phyloP scores from a whole-genome alignment of 2,113 vertebrate genomes.

The Phoxinus phoxinus region DNA sequence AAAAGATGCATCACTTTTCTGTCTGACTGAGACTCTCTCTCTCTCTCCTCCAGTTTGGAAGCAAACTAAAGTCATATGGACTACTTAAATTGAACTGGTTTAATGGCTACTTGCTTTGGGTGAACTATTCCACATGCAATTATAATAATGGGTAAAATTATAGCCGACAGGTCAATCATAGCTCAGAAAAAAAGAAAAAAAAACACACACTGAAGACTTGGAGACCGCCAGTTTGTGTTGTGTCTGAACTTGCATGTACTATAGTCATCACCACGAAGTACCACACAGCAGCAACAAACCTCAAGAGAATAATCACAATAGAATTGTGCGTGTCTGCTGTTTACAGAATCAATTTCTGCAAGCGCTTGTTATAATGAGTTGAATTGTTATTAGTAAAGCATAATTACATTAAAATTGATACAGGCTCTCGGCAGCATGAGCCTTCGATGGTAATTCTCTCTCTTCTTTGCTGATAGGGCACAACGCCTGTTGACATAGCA shows the following conservation, averaged over 20 bases:
- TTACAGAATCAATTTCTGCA: slow-evolving; percentile 39
- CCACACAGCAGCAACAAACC: slow-evolving; percentile 36
- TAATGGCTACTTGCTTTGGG: not conserved
- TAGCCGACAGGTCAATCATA: not conserved
- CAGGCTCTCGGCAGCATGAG: slow-evolving; percentile 29
- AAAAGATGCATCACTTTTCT: not conserved
- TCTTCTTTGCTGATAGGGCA: slow-evolving; percentile 45
- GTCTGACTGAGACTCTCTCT: not conserved
- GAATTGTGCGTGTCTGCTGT: slow-evolving; percentile 47
- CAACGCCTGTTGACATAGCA: slow-evolving; percentile 53
- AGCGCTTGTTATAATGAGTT: slow-evolving; percentile 36
- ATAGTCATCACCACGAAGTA: not conserved
- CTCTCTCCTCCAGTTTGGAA: not conserved
- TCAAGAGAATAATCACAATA: slow-evolving; percentile 30
- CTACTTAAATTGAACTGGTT: not conserved
- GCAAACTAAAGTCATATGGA: not conserved
- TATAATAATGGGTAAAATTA: slow-evolving; percentile 8
- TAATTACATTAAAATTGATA: slow-evolving; percentile 53
- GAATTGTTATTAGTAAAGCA: slow-evolving; percentile 53
- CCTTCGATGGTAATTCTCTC: slow-evolving; percentile 49
- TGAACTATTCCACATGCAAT: not conserved
- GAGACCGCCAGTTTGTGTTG: too few species aligned
- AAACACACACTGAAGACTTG: not conserved
- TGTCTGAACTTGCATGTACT: not conserved
- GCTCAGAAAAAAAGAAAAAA: not conserved